phyloP scores from a whole-genome alignment of 2,888 invertebrate species.

The Ferrisia virgata region DNA sequence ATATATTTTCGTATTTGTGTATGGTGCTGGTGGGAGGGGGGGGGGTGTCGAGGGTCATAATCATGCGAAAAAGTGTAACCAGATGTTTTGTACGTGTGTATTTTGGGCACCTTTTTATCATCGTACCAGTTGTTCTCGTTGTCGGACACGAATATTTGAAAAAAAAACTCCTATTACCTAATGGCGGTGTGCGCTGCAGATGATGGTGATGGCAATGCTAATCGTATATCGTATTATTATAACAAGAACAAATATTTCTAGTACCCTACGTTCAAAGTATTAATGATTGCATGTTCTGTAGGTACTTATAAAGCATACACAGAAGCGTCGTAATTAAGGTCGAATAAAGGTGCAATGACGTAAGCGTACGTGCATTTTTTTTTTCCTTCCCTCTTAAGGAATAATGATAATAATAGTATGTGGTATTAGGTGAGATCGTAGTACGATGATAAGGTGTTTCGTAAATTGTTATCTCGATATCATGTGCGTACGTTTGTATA shows the following conservation, averaged over 20 bases:
- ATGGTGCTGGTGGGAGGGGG: no score
- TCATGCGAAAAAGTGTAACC: no score
- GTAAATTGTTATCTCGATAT: background rate
- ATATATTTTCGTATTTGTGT: no score
- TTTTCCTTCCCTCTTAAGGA: background rate
- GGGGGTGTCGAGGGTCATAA: no score
- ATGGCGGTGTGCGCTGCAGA: no score
- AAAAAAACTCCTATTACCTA: no score
- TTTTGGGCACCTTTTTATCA: no score
- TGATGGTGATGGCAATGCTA: no score
- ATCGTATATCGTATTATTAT: no score
- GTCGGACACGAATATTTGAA: no score
- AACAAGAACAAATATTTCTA: background rate
- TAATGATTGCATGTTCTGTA: background rate
- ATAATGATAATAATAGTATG: background rate
- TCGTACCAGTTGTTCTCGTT: no score
- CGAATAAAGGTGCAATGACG: background rate
- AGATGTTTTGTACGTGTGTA: no score
- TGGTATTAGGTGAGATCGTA: background rate
- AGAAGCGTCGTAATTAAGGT: slow-evolving; percentile 13
- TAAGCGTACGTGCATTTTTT: background rate
- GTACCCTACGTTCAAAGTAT: background rate
- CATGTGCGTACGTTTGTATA: background rate
- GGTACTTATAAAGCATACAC: background rate
- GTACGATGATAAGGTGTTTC: background rate